Percentiles rank a stretch among this genome's conserved stretches.
Evolutionary conservation across 2,888 invertebrate species (phyloP).

Genomic region (Bombylius discolor): DNA sequence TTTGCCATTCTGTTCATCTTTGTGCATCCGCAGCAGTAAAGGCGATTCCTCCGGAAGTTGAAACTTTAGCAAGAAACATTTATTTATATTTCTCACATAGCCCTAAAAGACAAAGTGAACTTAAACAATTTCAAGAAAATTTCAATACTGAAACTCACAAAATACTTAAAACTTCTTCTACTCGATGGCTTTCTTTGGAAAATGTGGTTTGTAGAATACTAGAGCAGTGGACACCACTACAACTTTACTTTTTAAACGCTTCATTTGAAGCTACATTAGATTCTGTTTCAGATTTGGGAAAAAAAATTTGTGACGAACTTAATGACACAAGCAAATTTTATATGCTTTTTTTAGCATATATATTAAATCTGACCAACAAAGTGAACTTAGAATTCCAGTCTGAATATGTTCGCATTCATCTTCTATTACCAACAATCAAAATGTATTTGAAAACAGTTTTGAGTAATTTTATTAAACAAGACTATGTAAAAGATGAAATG

Average conservation of each 20-base stretch:
- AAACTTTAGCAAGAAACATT: neutral
- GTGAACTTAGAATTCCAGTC: slow-evolving; percentile 13
- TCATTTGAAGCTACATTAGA: neutral
- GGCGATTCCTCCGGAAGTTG: neutral
- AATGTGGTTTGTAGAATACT: neutral
- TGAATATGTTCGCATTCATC: slow-evolving; percentile 9
- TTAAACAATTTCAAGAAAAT: neutral
- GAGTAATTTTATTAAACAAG: too few species aligned
- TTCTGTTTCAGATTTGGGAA: neutral
- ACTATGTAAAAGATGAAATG: too few species aligned
- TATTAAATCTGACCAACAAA: neutral
- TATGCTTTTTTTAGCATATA: neutral
- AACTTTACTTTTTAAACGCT: neutral
- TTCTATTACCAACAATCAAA: too few species aligned
- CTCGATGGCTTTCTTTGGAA: neutral
- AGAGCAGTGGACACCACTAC: neutral
- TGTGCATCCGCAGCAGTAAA: too few species aligned
- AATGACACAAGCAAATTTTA: neutral
- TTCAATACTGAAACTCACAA: neutral
- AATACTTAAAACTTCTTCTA: neutral
- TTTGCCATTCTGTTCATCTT: too few species aligned
- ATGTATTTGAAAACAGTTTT: too few species aligned
- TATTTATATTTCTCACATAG: neutral
- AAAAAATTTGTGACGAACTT: neutral
- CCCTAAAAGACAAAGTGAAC: neutral